Evolutionary conservation across 2,888 invertebrate genomes (phyloP).

Genomic region (Gonocerus acuteangulatus): DNA sequence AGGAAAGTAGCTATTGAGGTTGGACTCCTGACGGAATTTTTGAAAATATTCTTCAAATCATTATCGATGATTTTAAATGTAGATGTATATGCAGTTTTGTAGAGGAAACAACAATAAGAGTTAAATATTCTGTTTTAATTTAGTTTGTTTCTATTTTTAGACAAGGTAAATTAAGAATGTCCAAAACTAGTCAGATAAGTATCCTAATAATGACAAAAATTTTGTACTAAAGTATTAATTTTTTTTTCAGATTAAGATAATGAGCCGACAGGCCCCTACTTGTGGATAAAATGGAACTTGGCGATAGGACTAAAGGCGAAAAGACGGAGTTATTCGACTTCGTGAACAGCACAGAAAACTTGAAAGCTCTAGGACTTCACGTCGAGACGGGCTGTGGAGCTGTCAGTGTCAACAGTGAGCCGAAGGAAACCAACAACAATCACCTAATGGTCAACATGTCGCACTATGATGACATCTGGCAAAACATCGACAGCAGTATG

Average conservation of each 20-base stretch:
- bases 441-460: conserved; percentile 34
- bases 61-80: no score
- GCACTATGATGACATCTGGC: conserved; percentile 30
- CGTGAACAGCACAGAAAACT: conserved; percentile 22
- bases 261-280: neutral
- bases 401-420: conserved; percentile 1
- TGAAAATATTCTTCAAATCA: no score
- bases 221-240: no score
- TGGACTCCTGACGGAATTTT: no score
- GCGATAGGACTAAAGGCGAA: conserved; percentile 8
- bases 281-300: conserved; percentile 20
- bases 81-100: no score
- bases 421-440: conserved; percentile 35
- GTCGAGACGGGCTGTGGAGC: conserved; percentile 23
- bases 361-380: conserved; percentile 27
- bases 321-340: conserved; percentile 32
- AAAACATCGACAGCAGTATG: conserved; percentile 44
- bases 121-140: no score
- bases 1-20: no score
- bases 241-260: conserved; percentile 20
- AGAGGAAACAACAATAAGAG: no score
- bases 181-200: no score
- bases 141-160: no score
- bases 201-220: no score
- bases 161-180: no score